These are phyloP conservation scores for Acanthococcus lagerstroemiae DNA, from an alignment of 2,888 invertebrate species.

Conservation along the genomic window DNA sequence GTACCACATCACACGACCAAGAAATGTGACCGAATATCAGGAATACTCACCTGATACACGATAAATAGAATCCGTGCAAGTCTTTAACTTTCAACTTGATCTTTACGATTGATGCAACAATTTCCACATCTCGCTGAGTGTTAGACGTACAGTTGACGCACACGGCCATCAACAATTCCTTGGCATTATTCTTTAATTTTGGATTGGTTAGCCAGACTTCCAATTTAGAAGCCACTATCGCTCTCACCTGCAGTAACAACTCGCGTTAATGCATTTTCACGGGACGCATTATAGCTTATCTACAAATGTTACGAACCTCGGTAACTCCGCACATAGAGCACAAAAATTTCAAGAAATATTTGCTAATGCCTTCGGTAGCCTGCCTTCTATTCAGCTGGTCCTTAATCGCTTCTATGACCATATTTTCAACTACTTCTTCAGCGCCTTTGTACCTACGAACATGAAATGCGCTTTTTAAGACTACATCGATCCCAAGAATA, in stretches of 20 bases:
- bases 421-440: conserved; percentile 61
- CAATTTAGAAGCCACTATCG: conserved; percentile 65
- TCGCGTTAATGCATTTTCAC: conserved; percentile 31
- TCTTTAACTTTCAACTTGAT: conserved; percentile 90
- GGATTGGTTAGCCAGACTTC: conserved; percentile 95
- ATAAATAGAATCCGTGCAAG: conserved; percentile 75
- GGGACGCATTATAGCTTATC: background rate
- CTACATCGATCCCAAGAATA: too few relatives aligned
- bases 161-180: conserved; percentile 80
- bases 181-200: conserved; percentile 82
- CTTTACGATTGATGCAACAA: conserved; percentile 75
- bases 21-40: too few relatives aligned
- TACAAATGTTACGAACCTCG: conserved; percentile 49
- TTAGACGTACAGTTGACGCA: conserved; percentile 78
- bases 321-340: conserved; percentile 76
- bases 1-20: too few relatives aligned
- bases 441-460: conserved; percentile 35
- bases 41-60: conserved; percentile 56
- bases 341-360: conserved; percentile 76
- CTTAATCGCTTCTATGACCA: conserved; percentile 75
- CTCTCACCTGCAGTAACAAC: conserved; percentile 50
- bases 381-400: conserved; percentile 78
- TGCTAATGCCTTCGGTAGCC: conserved; percentile 74
- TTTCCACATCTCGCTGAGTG: conserved; percentile 58
- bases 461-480: background rate